Evolutionary conservation across 1,140 invertebrate genomes (phyloP), one percentile per base, ranked within the genome.

Genomic region (Bombus ignitus): DNA sequence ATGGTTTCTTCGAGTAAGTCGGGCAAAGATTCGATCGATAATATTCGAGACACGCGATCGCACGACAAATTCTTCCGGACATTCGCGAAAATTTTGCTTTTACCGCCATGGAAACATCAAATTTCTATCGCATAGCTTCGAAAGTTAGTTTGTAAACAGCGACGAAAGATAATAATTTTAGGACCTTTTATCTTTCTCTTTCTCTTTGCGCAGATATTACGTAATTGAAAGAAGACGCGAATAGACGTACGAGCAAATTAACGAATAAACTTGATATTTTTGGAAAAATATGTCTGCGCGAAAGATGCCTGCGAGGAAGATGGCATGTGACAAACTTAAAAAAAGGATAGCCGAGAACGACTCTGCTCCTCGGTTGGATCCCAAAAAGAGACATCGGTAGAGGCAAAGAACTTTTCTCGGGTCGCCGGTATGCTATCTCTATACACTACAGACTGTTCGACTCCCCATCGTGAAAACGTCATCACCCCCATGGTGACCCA

Each of bases 401-500:
- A 76, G 85, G 88, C 86, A 90, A 91, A 87, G 82, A 83, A 87
- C 68, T 79, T 87, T 90, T 72, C 92, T 88, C 87, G 83, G 72
- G 53, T 28, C 70, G 78, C 78, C 78, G 85, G 83, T 85, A 91
- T 91, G 93, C 94, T 91, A 93, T 94, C 94, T 94, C 92, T 94
- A 93, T 94, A 93, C 76, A 65, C n/a, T 3, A 25, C 32, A 47
- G 84, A 90, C 87, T 90, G 80, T 79, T 74, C 57, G 83, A 73
- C 92, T 89, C 92, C 93, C 94, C 84, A 92, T 84, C 81, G 93
- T 68, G 93, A 92, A 91, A 93, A 93, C 89, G 94, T 95, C 94
- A 92, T 95, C 94, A 94, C 94, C 94, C 94, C 94, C 91, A 90
- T 90, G 92, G 89, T 86, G 93, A 92, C 73, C 83, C 91, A 86